Evolutionary conservation across 1,140 invertebrate genomes (phyloP).

Genomic region (Lerema accius): DNA sequence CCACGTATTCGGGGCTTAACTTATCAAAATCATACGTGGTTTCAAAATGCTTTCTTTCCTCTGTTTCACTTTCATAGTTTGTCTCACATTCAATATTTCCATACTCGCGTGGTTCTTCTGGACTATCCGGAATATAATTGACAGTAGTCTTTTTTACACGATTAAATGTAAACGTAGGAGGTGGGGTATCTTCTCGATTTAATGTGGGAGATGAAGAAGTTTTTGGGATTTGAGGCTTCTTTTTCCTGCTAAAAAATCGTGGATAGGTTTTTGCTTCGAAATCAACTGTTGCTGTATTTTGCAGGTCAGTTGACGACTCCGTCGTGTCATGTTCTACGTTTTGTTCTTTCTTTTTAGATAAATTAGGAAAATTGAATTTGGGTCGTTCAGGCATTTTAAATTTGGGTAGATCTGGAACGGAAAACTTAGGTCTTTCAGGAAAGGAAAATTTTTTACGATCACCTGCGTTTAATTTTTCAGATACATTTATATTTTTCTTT

Average conservation of each 20-base stretch:
- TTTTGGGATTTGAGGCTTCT: conserved; percentile 65
- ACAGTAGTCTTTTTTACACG: conserved; percentile 60
- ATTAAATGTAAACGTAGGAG: conserved; percentile 75
- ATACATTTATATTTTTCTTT: conserved; percentile 82
- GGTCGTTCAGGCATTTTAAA: conserved; percentile 85
- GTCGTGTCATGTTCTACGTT: conserved; percentile 69
- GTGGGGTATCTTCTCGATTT: conserved; percentile 79
- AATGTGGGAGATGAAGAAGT: conserved; percentile 73
- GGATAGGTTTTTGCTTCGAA: conserved; percentile 91
- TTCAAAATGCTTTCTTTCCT: conserved; percentile 56
- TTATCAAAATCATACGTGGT: conserved; percentile 74
- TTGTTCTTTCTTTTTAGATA: conserved; percentile 65
- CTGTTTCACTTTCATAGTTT: conserved; percentile 46
- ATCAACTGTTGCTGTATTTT: conserved; percentile 79
- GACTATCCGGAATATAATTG: conserved; percentile 59
- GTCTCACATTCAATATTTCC: conserved; percentile 57
- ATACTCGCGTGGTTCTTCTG: conserved; percentile 71
- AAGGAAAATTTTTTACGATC: conserved; percentile 84
- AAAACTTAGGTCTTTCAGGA: conserved; percentile 83
- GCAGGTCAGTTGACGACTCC: conserved; percentile 76
- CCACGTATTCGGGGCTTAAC: conserved; percentile 56
- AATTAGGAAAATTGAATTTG: conserved; percentile 81
- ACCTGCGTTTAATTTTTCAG: conserved; percentile 83
- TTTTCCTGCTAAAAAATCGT: conserved; percentile 87
- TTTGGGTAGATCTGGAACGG: conserved; percentile 84